Evolutionary conservation across 2,113 vertebrate species (phyloP).

Genomic region (Machaerirhynchus nigripectus): DNA sequence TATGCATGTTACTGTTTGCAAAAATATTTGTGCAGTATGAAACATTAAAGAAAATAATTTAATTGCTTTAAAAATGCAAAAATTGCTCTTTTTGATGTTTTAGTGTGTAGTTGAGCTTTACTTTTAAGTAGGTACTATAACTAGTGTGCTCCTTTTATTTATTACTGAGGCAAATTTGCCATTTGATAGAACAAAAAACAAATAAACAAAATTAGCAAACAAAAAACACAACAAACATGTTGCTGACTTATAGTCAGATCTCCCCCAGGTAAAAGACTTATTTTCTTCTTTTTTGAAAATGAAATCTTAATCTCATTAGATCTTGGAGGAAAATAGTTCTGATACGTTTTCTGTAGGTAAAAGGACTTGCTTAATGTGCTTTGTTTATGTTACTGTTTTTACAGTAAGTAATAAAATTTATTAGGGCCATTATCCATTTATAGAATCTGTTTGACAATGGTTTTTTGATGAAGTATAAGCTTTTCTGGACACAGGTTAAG

Average conservation of each 20-base stretch:
- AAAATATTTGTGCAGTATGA: neutral
- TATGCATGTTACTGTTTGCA: neutral
- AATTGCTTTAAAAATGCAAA: neutral
- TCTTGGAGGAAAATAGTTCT: slow-evolving; percentile 28
- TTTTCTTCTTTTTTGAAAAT: slow-evolving; percentile 65
- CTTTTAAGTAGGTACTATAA: neutral
- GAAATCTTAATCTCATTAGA: slow-evolving; percentile 50
- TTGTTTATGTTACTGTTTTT: slow-evolving; percentile 44
- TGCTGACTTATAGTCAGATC: neutral
- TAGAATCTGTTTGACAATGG: neutral
- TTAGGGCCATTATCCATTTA: neutral
- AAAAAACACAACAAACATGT: neutral
- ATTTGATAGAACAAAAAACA: neutral
- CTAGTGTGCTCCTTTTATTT: neutral
- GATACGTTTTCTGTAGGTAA: slow-evolving; percentile 18
- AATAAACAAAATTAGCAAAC: neutral
- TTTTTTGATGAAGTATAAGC: slow-evolving; percentile 33
- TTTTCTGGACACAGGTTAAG: slow-evolving; percentile 18
- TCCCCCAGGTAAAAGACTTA: slow-evolving; percentile 4
- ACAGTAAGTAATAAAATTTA: slow-evolving; percentile 14
- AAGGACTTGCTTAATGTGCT: slow-evolving; percentile 10
- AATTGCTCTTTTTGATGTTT: neutral
- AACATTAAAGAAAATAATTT: neutral
- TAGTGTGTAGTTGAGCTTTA: neutral
- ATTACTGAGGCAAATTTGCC: slow-evolving; percentile 33